Base-by-base conservation (phyloP, 64 coral and sea anemone species). In the Actinia tenebrosa region DNA sequence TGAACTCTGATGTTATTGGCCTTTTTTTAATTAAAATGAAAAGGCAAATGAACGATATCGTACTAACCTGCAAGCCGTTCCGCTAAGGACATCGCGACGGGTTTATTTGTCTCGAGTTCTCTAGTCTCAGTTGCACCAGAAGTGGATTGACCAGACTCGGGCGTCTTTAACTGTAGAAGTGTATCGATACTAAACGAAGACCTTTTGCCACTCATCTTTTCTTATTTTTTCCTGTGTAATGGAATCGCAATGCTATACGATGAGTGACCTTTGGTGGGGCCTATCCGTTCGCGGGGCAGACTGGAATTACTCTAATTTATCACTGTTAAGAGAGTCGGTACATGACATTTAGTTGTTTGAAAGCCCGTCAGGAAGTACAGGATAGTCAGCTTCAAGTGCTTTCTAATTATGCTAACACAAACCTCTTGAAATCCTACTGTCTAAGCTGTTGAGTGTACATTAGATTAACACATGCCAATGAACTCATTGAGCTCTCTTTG, bases 101-200 rank as follows among this genome's bases (percentile, higher is more conserved):
- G 79, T 53, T 81, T 81, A 53, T 81, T 85, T n/a, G 54, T 63
- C 1, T 17, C 20, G 83, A 14, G 83, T 54, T 56, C 54, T 85
- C 56, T 43, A 45, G 54, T 56, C 83, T 59, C 56, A 5, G 55
- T 45, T 85, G 83, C 83, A 43, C 60, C 25, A 61, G 83, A 55
- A 30, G 69, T 75, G 3, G 26, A 42, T 2, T 75, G 69, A 42
- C 26, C 25, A 75, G 83, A 54, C 56, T 85, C 56, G 16, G 83
- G 30, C 22, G 53, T 56, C 83, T 85, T 60, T 45, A 85, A 44
- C 60, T 85, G 83, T 45, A 85, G 56, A 43, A 85, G 83, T 10
- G 54, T 85, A 17, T 16, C 83, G 83, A 85, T 85, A 85, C 83
- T 85, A 54, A 85, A 85, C 44, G 83, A 85, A 19, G 83, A 61